Base-by-base conservation (phyloP, 2,797 vertebrate species). In the Leptatherina wallacei region DNA sequence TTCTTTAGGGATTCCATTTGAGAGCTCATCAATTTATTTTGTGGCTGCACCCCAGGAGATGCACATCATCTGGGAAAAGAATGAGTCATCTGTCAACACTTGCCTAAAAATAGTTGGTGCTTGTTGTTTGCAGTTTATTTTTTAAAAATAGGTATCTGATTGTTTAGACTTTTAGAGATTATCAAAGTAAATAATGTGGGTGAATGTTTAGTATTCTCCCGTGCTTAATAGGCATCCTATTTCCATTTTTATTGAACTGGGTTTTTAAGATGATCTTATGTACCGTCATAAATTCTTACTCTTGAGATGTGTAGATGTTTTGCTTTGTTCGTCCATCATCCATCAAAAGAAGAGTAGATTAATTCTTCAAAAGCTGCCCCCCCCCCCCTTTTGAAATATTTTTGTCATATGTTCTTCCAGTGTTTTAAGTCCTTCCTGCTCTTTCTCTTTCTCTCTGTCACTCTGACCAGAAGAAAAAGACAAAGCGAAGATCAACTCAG, bases 401-500 rank as follows among this genome's bases (percentile, higher is more conserved):
- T 35, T 8, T 6, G 13, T 42, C 14, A 40, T 51, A 27, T 22
- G 24, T 27, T 54, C 3, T 12, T 54, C 18, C 20, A 7, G 12
- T 36, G 8, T 27, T 49, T 51, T 18, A n/a, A 10, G n/a, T 32
- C 0, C 10, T 9, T 55, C 2, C 5, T 29, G 0, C 27, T 56
- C 27, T 61, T 20, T 6, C 13, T 65, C 30, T 38, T 6, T 70
- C 18, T 49, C 12, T 77, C 24, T 74, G 24, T 78, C 2, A 8
- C 36, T 36, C 16, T 56, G 33, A 83, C 65, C 90, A 99, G 97
- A 94, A 90, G 95, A 95, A 68, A 96, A 96, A 86, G 96, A 96
- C 87, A 97, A 97, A 85, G 91, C 93, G 81, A 96, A 97, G 94
- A 92, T 93, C 68, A 96, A 93, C 89, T 78, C 89, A 0, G 97